Evolutionary conservation across 2,113 vertebrate genomes (phyloP).

Genomic region (Chaenogobius annularis): DNA sequence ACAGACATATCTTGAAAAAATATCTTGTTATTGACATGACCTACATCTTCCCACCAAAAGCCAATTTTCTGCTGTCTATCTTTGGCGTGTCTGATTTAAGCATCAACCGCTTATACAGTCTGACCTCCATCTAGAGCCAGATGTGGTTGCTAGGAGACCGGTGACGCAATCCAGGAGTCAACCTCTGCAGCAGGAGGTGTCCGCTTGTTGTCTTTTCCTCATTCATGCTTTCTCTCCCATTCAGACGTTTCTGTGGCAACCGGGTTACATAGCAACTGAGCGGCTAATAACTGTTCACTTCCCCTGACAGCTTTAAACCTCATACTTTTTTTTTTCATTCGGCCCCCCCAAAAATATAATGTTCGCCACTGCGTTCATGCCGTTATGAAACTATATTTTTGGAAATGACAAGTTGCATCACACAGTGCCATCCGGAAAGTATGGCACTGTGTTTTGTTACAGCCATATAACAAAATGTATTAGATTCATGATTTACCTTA

Average conservation of each 20-base stretch:
- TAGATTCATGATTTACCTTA: no score
- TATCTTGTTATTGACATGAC: constrained; percentile 14
- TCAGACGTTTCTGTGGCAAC: constrained; percentile 76
- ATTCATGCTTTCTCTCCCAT: constrained; percentile 67
- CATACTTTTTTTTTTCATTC: constrained; percentile 9
- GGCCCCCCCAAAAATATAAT: background rate
- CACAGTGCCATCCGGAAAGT: no score
- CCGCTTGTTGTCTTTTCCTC: constrained; percentile 18
- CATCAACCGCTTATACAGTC: background rate
- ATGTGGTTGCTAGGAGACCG: constrained; percentile 40
- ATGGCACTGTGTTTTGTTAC: no score
- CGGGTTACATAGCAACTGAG: constrained; percentile 66
- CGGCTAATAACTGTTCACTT: constrained; percentile 43
- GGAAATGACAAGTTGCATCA: background rate
- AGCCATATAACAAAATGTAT: no score
- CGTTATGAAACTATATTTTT: background rate
- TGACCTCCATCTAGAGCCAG: constrained; percentile 15
- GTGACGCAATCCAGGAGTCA: constrained; percentile 22
- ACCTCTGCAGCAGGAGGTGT: constrained; percentile 22
- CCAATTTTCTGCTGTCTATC: background rate
- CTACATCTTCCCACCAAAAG: constrained; percentile 6
- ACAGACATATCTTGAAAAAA: background rate
- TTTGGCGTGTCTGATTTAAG: background rate
- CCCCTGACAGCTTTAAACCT: constrained; percentile 18
- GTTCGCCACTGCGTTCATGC: background rate